phyloP scores from a whole-genome alignment of 2,888 invertebrate species.

The Chrysolina oricalcia region DNA sequence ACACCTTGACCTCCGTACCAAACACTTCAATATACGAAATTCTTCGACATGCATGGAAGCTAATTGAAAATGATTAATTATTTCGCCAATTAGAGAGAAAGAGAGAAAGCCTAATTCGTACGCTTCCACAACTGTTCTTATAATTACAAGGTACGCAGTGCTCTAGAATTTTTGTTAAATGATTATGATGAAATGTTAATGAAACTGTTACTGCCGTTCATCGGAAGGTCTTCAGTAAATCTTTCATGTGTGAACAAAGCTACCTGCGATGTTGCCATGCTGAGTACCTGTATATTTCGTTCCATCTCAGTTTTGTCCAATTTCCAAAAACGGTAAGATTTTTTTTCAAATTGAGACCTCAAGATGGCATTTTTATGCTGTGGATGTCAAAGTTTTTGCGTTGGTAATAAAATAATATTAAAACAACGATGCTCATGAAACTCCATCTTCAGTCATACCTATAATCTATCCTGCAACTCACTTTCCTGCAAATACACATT shows the following conservation, averaged over 20 bases:
- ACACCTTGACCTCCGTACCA: slow-evolving; percentile 4
- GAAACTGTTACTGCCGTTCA: slow-evolving; percentile 2
- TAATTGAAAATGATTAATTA: slow-evolving; percentile 30
- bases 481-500: too few species aligned
- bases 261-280: neutral
- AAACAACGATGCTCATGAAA: too few species aligned
- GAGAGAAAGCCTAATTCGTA: neutral
- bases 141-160: slow-evolving; percentile 19
- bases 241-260: too few species aligned
- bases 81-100: slow-evolving; percentile 22
- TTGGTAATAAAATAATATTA: too few species aligned
- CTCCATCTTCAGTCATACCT: too few species aligned
- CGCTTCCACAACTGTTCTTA: slow-evolving; percentile 21
- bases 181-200: slow-evolving; percentile 19
- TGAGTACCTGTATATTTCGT: too few species aligned
- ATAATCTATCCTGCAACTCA: too few species aligned
- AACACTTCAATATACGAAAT: slow-evolving; percentile 2
- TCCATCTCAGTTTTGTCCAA: too few species aligned
- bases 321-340: too few species aligned
- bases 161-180: slow-evolving; percentile 21
- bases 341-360: too few species aligned
- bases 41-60: slow-evolving; percentile 20
- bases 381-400: too few species aligned
- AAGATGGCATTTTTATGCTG: too few species aligned
- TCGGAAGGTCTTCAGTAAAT: neutral